A percentile compares a stretch with the other conserved stretches of the same genome.
Evolutionary conservation across 2,888 invertebrate species (phyloP).

Genomic region (Agrypnus murinus): DNA sequence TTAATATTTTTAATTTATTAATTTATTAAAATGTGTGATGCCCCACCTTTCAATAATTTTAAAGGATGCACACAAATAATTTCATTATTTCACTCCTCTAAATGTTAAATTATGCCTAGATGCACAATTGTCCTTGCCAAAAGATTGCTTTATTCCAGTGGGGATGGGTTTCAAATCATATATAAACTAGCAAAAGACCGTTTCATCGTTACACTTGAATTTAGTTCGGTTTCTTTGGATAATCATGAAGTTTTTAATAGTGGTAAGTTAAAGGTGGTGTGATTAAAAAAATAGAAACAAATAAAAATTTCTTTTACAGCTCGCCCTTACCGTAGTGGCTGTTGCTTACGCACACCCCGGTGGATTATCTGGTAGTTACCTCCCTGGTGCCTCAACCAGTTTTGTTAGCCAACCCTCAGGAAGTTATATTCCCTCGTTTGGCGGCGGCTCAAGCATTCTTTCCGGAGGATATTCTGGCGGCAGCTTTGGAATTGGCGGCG

Average conservation of each 20-base stretch:
- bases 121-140: slow-evolving; percentile 29
- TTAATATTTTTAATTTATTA: no score
- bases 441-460: slow-evolving; percentile 41
- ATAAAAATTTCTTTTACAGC: no score
- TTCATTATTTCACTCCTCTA: not conserved
- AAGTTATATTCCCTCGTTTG: not conserved
- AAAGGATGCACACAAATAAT: no score
- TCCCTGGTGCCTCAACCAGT: not conserved
- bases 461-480: no score
- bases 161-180: slow-evolving; percentile 29
- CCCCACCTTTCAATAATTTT: no score
- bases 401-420: not conserved
- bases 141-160: slow-evolving; percentile 26
- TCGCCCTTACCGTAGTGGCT: not conserved
- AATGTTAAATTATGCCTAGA: slow-evolving; percentile 13
- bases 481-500: not conserved
- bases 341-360: not conserved
- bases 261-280: slow-evolving; percentile 32
- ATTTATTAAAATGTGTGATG: no score
- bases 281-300: no score
- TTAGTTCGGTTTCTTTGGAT: slow-evolving; percentile 9
- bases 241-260: slow-evolving; percentile 33
- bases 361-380: not conserved
- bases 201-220: slow-evolving; percentile 21
- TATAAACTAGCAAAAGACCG: not conserved